Base-by-base conservation (phyloP, 2,888 invertebrate genomes). In the Metopia argyrocephala region DNA sequence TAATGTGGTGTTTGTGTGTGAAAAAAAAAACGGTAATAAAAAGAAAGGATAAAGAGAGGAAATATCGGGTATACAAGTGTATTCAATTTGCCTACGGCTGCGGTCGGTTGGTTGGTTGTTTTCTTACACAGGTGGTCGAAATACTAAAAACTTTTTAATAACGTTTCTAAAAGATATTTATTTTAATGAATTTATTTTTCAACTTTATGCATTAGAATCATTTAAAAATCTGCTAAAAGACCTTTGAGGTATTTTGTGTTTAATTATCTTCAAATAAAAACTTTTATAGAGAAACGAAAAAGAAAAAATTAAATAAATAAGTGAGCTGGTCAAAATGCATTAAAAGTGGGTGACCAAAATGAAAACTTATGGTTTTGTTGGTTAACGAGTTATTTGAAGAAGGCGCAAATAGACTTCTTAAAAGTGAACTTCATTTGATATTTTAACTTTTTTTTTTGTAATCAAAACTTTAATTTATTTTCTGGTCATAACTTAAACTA, bases 111-210 rank as follows among this genome's bases (percentile, higher is more conserved):
- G 9, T 31, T n/a, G n/a, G 46, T 31, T 12, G 6, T 31, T 31
- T 31, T 5, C 1, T 2, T 21, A 28, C 15, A 62, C 69, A 76
- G 68, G 62, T 76, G 21, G 59, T 15, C 23, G 45, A 2, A 20
- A 7, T 50, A 48, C 9, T 27, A 57, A 66, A 65, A 74, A 65
- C 48, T 65, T 66, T 65, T 74, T 74, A 12, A 20, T 64, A 57
- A 50, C 45, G 21, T 20, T 56, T 64, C 45, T 73, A 27, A 27
- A 27, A 56, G 46, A 59, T 31, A 18, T 65, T 65, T 48, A 57
- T 64, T 64, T 64, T 65, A 56, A 57, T 74, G 57, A 31, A 65
- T 57, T 65, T 65, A 65, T 74, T 48, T 74, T 18, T 5, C 6
- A 64, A 48, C 54, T 64, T 62, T 46, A 9, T 59, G 38, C 59